Percentiles rank a stretch among this genome's conserved stretches.
These are phyloP conservation scores for Piscicola geometra DNA, from an alignment of 2,888 invertebrate genomes.

Conservation along the genomic window DNA sequence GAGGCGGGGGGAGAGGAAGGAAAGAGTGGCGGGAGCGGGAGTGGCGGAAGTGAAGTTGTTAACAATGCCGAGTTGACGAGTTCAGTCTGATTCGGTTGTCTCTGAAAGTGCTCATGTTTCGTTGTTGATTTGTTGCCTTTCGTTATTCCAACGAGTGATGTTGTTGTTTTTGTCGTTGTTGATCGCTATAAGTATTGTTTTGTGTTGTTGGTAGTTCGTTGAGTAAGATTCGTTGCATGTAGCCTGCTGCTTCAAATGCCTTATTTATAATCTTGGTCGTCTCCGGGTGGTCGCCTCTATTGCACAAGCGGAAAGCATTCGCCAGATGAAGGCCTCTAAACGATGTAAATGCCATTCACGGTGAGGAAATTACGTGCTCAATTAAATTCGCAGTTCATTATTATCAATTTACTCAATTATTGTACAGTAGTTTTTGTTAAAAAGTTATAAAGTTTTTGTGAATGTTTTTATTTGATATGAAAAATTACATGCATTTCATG, in stretches of 20 bases:
- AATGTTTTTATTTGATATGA: too few relatives aligned
- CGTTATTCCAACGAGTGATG: not conserved
- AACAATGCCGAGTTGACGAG: not conserved
- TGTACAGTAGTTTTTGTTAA: too few relatives aligned
- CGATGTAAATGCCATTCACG: too few relatives aligned
- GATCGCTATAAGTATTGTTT: not conserved
- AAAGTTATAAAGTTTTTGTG: too few relatives aligned
- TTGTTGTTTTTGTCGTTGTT: not conserved
- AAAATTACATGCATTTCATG: too few relatives aligned
- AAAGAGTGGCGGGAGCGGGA: not conserved
- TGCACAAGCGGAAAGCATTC: too few relatives aligned
- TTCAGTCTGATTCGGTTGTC: not conserved
- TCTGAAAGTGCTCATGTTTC: not conserved
- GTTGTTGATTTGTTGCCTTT: not conserved
- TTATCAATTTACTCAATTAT: too few relatives aligned
- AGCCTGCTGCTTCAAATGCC: conserved; percentile 12
- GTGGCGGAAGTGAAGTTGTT: too few relatives aligned
- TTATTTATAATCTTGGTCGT: not conserved
- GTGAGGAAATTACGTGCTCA: too few relatives aligned
- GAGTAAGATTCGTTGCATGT: not conserved
- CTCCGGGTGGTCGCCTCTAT: too few relatives aligned
- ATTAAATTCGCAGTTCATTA: too few relatives aligned
- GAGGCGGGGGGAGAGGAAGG: conserved; percentile 4
- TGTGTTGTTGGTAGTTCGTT: not conserved
- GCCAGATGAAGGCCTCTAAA: too few relatives aligned